Evolutionary conservation across 1,140 invertebrate species (phyloP).

Genomic region (Drosophila yakuba): DNA sequence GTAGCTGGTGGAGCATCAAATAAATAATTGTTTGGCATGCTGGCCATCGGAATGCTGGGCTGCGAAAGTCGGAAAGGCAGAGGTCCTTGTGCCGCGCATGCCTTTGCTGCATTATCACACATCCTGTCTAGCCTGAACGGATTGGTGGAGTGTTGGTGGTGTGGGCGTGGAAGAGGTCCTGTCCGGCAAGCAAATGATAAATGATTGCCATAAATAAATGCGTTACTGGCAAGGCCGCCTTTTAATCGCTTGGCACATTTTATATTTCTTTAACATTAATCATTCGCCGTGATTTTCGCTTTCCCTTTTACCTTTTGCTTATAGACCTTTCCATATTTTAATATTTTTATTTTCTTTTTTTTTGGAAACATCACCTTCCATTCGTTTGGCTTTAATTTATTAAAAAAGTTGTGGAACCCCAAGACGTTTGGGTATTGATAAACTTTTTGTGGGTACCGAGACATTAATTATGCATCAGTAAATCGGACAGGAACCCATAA

Average conservation of each 20-base stretch:
- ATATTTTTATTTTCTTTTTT: too few species aligned
- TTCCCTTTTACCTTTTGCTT: slow-evolving; percentile 28
- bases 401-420: slow-evolving; percentile 55
- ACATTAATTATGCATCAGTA: slow-evolving; percentile 58
- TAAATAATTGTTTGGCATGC: slow-evolving; percentile 65
- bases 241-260: slow-evolving; percentile 76
- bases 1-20: slow-evolving; percentile 51
- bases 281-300: slow-evolving; percentile 66
- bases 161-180: slow-evolving; percentile 25
- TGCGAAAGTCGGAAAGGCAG: slow-evolving; percentile 36
- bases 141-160: background rate
- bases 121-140: slow-evolving; percentile 50
- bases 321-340: slow-evolving; percentile 8
- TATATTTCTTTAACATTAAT: slow-evolving; percentile 74
- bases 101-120: slow-evolving; percentile 67
- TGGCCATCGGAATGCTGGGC: slow-evolving; percentile 23
- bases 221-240: slow-evolving; percentile 60
- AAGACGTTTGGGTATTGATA: slow-evolving; percentile 12
- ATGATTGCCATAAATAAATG: slow-evolving; percentile 76
- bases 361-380: slow-evolving; percentile 2
- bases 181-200: slow-evolving; percentile 60
- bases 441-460: slow-evolving; percentile 9
- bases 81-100: slow-evolving; percentile 25
- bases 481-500: slow-evolving; percentile 37
- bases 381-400: slow-evolving; percentile 43